Evolutionary conservation across 1,140 invertebrate genomes (phyloP).

Genomic region (Orius insidiosus): DNA sequence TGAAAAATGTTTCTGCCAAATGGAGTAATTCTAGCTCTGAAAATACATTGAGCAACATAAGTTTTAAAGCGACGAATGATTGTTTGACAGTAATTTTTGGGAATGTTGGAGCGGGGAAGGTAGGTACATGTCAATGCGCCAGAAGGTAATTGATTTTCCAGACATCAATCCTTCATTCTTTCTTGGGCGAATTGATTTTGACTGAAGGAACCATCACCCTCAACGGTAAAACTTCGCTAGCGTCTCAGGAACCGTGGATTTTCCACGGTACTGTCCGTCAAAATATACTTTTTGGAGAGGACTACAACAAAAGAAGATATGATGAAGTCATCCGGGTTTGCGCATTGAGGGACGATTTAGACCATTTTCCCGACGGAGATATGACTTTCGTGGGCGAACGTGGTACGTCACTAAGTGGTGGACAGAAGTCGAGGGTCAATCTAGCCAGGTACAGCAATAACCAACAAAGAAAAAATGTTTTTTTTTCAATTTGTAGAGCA

Average conservation of each 20-base stretch:
- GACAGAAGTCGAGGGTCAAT: constrained; percentile 50
- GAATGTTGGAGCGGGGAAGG: too few relatives aligned
- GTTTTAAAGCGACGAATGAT: too few relatives aligned
- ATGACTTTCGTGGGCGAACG: constrained; percentile 62
- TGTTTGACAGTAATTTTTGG: too few relatives aligned
- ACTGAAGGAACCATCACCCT: constrained; percentile 39
- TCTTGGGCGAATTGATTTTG: constrained; percentile 48
- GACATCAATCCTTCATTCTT: constrained; percentile 46
- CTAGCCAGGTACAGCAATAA: constrained; percentile 31
- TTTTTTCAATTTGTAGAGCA: constrained; percentile 29
- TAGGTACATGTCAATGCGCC: too few relatives aligned
- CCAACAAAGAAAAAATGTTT: too few relatives aligned
- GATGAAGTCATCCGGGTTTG: constrained; percentile 32
- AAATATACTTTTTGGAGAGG: constrained; percentile 63
- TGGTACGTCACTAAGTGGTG: constrained; percentile 52
- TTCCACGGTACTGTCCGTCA: constrained; percentile 46
- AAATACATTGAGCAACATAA: too few relatives aligned
- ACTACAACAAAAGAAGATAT: constrained; percentile 44
- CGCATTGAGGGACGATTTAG: constrained; percentile 42
- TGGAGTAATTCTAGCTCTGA: too few relatives aligned
- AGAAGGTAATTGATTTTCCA: too few relatives aligned
- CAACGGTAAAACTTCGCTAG: constrained; percentile 44
- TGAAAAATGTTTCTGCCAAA: too few relatives aligned
- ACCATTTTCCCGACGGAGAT: constrained; percentile 41
- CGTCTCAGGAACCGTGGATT: constrained; percentile 61